A percentile compares a stretch with the other conserved stretches of the same genome.
phyloP scores from a whole-genome alignment of 2,113 vertebrate genomes.

The Rhipidura dahli region DNA sequence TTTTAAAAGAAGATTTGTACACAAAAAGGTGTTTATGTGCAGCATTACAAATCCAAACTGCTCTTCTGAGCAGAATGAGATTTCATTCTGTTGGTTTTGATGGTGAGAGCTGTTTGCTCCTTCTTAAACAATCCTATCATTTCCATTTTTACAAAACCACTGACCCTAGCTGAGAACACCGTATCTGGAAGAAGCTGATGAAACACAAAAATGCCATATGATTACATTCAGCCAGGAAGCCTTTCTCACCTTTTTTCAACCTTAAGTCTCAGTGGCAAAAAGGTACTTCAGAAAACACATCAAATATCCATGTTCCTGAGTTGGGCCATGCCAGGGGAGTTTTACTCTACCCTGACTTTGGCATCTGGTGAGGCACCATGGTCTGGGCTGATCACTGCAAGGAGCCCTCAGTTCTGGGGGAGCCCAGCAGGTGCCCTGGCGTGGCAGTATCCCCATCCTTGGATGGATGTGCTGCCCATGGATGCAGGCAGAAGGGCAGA shows the following conservation, averaged over 20 bases:
- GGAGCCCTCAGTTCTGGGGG: background rate
- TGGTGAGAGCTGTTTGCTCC: background rate
- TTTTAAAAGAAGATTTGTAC: background rate
- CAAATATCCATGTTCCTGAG: background rate
- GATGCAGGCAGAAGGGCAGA: background rate
- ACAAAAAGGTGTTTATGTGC: background rate
- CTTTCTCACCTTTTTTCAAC: background rate
- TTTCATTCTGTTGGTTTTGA: background rate
- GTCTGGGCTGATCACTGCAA: background rate
- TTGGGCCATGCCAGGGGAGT: background rate
- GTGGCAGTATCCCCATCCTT: accelerated
- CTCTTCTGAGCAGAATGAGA: background rate
- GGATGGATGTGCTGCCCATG: accelerated
- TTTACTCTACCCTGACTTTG: background rate
- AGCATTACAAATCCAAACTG: background rate
- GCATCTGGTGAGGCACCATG: background rate
- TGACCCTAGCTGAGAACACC: background rate
- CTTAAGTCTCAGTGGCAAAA: background rate
- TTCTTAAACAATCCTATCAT: background rate
- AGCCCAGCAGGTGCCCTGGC: background rate
- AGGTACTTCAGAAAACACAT: background rate
- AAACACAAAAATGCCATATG: background rate
- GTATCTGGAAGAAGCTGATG: background rate
- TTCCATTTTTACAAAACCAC: background rate
- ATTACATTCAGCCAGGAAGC: background rate